phyloP scores from a whole-genome alignment of 2,888 invertebrate species.

The Caenorhabditis virilis region DNA sequence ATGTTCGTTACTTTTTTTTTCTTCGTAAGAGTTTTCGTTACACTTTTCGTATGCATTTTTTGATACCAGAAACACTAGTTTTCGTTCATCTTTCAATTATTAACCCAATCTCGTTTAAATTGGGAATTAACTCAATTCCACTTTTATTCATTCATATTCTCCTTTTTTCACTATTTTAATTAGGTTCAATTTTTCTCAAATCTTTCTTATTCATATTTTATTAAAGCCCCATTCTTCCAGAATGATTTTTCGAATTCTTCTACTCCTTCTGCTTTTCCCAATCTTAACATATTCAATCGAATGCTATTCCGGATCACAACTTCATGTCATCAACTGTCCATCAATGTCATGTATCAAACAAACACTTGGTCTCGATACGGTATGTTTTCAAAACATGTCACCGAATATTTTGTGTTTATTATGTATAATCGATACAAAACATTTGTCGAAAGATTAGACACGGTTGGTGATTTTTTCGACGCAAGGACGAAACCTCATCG shows the following conservation, averaged over 20 bases:
- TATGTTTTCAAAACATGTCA: conserved; percentile 19
- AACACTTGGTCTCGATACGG: conserved; percentile 66
- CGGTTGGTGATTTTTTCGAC: conserved; percentile 1
- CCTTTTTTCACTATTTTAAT: conserved; percentile 6
- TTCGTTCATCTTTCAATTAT: too few relatives aligned
- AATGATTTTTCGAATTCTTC: conserved; percentile 28
- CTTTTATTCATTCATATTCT: too few relatives aligned
- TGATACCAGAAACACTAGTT: too few relatives aligned
- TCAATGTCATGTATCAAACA: conserved; percentile 66
- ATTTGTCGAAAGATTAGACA: conserved; percentile 17
- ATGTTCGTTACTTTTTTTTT: too few relatives aligned
- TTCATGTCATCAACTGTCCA: conserved; percentile 64
- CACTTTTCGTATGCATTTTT: too few relatives aligned
- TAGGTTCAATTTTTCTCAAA: neutral
- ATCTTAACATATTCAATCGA: conserved; percentile 69
- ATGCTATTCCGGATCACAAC: conserved; percentile 65
- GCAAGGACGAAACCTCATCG: neutral
- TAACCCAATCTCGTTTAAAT: too few relatives aligned
- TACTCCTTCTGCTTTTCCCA: conserved; percentile 68
- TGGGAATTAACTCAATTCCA: too few relatives aligned
- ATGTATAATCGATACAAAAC: too few relatives aligned
- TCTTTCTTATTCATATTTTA: too few relatives aligned
- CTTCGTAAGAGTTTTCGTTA: too few relatives aligned
- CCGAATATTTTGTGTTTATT: neutral
- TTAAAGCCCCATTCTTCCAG: too few relatives aligned